Conservation (phyloP, 2,113 vertebrate species). For the Tragelaphus imberbis region DNA sequence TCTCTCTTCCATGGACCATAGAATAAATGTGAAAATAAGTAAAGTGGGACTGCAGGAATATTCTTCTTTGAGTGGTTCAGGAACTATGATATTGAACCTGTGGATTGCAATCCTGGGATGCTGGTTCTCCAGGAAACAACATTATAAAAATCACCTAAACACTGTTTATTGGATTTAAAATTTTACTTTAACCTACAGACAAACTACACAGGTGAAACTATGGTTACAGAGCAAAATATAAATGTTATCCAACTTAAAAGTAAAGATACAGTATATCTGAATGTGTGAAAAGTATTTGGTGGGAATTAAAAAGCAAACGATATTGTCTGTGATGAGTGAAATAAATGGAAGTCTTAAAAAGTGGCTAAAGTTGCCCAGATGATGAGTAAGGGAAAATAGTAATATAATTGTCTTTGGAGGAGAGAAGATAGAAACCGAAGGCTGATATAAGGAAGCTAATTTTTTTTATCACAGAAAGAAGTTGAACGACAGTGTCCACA, state of each 20-base stretch:
- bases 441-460: neutral
- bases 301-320: neutral
- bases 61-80: neutral
- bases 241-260: neutral
- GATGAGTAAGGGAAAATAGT: neutral
- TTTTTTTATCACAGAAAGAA: neutral
- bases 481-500: neutral
- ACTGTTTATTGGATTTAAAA: neutral
- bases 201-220: neutral
- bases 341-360: neutral
- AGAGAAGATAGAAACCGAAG: neutral
- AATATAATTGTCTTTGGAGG: neutral
- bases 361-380: neutral
- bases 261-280: neutral
- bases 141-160: neutral
- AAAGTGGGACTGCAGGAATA: neutral
- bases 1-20: neutral
- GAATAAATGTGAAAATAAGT: neutral
- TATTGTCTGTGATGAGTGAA: neutral
- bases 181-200: neutral
- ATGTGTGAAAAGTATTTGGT: neutral
- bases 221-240: neutral
- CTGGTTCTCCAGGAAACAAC: neutral
- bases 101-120: too few relatives aligned
- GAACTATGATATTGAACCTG: neutral